Evolutionary conservation across 2,797 vertebrate species (phyloP).

Genomic region (Triplophysa yarkandensis): DNA sequence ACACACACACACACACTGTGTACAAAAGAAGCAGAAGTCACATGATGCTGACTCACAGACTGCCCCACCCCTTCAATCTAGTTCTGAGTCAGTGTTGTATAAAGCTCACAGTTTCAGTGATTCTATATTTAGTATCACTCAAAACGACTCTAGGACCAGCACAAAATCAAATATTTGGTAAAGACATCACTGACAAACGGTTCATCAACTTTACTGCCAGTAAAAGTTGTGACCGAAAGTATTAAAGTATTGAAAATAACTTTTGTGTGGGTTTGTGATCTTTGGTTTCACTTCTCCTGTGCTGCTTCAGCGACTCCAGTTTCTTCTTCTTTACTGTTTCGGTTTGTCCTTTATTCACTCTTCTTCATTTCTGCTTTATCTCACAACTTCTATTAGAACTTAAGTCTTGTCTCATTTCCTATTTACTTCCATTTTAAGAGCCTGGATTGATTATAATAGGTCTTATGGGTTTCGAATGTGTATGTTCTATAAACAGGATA

Average conservation of each 20-base stretch:
- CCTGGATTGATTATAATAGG: background rate
- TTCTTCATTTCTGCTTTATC: slow-evolving; percentile 17
- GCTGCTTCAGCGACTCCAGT: slow-evolving; percentile 33
- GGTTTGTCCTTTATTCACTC: slow-evolving; percentile 47
- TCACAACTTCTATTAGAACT: background rate
- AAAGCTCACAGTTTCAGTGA: slow-evolving; percentile 41
- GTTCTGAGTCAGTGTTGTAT: slow-evolving; percentile 46
- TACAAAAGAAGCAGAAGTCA: slow-evolving; percentile 39
- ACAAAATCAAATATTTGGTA: background rate
- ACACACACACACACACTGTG: background rate
- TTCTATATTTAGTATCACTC: slow-evolving; percentile 50
- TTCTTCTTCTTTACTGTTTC: slow-evolving; percentile 39
- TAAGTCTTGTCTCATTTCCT: slow-evolving; percentile 26
- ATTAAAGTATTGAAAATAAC: background rate
- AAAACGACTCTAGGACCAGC: background rate
- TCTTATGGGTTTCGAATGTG: background rate
- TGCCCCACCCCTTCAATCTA: slow-evolving; percentile 53
- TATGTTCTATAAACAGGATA: background rate
- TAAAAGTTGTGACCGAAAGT: background rate
- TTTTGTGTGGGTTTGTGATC: background rate
- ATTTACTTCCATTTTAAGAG: slow-evolving; percentile 4
- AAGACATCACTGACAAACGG: background rate
- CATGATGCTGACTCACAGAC: slow-evolving; percentile 54
- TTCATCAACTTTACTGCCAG: background rate
- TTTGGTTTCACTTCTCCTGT: slow-evolving; percentile 28